Conservation (phyloP, 2,113 vertebrate species). For the Agelaius phoeniceus region DNA sequence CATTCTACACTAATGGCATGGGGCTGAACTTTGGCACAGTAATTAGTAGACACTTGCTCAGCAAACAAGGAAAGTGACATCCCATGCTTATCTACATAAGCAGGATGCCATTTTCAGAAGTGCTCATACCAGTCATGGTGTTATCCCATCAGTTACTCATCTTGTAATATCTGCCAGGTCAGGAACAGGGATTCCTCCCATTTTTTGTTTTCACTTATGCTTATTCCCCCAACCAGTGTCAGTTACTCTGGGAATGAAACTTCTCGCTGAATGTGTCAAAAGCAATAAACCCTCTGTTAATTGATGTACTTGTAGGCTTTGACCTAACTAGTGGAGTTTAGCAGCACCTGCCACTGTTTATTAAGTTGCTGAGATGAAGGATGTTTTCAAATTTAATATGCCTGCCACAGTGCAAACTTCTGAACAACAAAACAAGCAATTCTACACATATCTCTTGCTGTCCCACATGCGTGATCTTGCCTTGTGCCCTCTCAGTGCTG, state of each 20-base stretch:
- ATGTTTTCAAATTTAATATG: neutral
- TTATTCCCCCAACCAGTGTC: neutral
- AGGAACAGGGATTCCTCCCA: neutral
- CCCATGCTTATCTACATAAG: neutral
- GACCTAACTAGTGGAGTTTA: constrained; percentile 24
- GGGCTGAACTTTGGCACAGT: neutral
- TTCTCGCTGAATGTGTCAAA: constrained; percentile 53
- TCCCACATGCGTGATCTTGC: neutral
- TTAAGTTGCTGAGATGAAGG: constrained; percentile 47
- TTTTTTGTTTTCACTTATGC: constrained; percentile 12
- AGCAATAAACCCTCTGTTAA: constrained; percentile 54
- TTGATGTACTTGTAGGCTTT: constrained; percentile 38
- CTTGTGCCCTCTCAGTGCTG: neutral
- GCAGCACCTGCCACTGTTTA: constrained; percentile 61
- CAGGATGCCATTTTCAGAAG: neutral
- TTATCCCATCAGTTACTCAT: neutral
- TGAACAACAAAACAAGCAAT: neutral
- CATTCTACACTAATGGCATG: neutral
- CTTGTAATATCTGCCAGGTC: neutral
- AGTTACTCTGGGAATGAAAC: constrained; percentile 29
- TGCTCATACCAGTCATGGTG: neutral
- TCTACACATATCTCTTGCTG: neutral
- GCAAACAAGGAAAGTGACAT: neutral
- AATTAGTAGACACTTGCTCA: neutral
- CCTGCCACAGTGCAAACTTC: neutral